Conservation (phyloP, 2,888 invertebrate genomes). For the Eumerus sabulonum region DNA sequence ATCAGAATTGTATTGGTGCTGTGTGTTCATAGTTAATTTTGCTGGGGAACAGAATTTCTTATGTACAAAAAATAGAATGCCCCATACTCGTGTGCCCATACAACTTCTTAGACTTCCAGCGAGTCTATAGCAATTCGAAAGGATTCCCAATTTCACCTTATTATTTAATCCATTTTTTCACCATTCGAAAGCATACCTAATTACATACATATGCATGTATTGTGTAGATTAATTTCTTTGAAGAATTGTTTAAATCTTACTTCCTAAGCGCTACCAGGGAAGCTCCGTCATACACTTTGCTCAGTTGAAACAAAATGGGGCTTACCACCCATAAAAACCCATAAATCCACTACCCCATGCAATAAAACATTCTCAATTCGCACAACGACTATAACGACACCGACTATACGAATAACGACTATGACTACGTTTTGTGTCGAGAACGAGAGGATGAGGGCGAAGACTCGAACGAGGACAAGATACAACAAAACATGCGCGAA, state of each 20-base stretch:
- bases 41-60: slow-evolving; percentile 9
- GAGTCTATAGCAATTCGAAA: slow-evolving; percentile 47
- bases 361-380: slow-evolving; percentile 66
- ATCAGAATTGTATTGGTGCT: slow-evolving; percentile 28
- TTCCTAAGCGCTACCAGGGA: neutral
- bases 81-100: neutral
- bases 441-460: too few species aligned
- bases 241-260: neutral
- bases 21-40: slow-evolving; percentile 31
- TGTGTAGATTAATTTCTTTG: slow-evolving; percentile 18
- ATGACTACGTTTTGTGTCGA: too few species aligned
- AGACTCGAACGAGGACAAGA: too few species aligned
- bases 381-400: slow-evolving; percentile 51
- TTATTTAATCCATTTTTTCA: slow-evolving; percentile 41
- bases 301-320: slow-evolving; percentile 46
- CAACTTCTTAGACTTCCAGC: too few species aligned
- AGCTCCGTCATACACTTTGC: slow-evolving; percentile 10
- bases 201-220: neutral
- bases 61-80: slow-evolving; percentile 20
- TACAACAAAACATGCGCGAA: slow-evolving; percentile 67
- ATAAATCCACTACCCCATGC: slow-evolving; percentile 63
- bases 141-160: slow-evolving; percentile 55
- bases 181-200: slow-evolving; percentile 34
- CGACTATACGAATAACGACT: slow-evolving; percentile 3
- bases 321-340: slow-evolving; percentile 50